Evolutionary conservation across 1,140 invertebrate genomes (phyloP).

Genomic region (Ctenoplectra terminalis): DNA sequence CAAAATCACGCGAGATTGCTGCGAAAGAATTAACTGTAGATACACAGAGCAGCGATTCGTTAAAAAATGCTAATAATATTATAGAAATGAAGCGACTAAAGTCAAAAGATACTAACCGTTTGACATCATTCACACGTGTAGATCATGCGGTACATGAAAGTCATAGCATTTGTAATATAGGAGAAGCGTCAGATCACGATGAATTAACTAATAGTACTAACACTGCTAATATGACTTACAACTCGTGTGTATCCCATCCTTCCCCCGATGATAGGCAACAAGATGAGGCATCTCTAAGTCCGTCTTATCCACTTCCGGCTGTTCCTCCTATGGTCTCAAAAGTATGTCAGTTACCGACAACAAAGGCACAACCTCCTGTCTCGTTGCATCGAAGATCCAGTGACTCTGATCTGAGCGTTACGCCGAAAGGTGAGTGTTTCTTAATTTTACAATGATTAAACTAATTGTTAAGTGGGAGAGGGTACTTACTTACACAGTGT

Average conservation of each 20-base stretch:
- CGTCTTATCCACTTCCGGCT: slow-evolving; percentile 64
- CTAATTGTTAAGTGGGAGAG: too few species aligned
- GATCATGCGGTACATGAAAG: slow-evolving; percentile 58
- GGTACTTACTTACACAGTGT: too few species aligned
- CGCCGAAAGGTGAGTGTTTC: slow-evolving; percentile 91
- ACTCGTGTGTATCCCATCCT: slow-evolving; percentile 80
- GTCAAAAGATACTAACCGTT: slow-evolving; percentile 32
- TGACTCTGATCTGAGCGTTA: slow-evolving; percentile 96
- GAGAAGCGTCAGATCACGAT: slow-evolving; percentile 38
- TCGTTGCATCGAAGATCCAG: slow-evolving; percentile 91
- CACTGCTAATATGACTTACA: slow-evolving; percentile 80
- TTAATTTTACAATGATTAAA: neutral
- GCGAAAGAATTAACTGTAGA: slow-evolving; percentile 31
- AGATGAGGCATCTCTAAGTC: slow-evolving; percentile 69
- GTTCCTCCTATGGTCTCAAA: slow-evolving; percentile 67
- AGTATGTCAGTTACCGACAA: slow-evolving; percentile 83
- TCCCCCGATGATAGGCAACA: slow-evolving; percentile 78
- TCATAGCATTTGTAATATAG: slow-evolving; percentile 67
- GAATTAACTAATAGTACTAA: slow-evolving; percentile 72
- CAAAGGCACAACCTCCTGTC: slow-evolving; percentile 80
- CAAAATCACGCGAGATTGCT: neutral
- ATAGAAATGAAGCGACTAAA: slow-evolving; percentile 45
- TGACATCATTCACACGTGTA: slow-evolving; percentile 5
- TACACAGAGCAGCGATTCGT: slow-evolving; percentile 22
- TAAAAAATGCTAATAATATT: neutral